phyloP scores from a whole-genome alignment of 2,797 vertebrate genomes.

The Odontamblyopus lacepedii region DNA sequence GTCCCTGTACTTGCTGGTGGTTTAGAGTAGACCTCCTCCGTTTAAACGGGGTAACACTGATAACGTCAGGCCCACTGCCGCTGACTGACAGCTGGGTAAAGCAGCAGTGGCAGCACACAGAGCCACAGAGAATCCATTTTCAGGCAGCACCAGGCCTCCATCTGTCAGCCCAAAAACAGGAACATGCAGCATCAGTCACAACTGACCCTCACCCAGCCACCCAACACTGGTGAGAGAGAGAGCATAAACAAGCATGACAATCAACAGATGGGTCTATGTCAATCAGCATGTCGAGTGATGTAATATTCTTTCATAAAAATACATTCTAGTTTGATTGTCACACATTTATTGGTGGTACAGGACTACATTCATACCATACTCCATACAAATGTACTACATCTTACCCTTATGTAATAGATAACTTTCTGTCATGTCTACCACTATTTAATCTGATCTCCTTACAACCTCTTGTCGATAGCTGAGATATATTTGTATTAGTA shows the following conservation, averaged over 20 bases:
- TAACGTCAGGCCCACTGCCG: slow-evolving; percentile 63
- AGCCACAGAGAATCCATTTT: slow-evolving; percentile 73
- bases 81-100: slow-evolving; percentile 76
- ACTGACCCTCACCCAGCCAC: slow-evolving; percentile 62
- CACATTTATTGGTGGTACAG: not conserved
- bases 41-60: slow-evolving; percentile 61
- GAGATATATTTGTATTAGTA: too few relatives aligned
- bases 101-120: slow-evolving; percentile 72
- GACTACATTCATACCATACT: too few relatives aligned
- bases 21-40: slow-evolving; percentile 56
- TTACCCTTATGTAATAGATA: too few relatives aligned
- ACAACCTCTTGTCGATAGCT: too few relatives aligned
- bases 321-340: not conserved
- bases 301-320: slow-evolving; percentile 1
- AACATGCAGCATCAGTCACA: slow-evolving; percentile 64
- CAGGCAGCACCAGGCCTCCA: slow-evolving; percentile 59
- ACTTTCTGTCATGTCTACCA: too few relatives aligned
- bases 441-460: too few relatives aligned
- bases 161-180: slow-evolving; percentile 66
- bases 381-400: too few relatives aligned
- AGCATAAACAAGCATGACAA: slow-evolving; percentile 69
- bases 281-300: slow-evolving; percentile 28
- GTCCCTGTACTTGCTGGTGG: slow-evolving; percentile 49
- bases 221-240: slow-evolving; percentile 17
- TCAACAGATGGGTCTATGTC: slow-evolving; percentile 69